phyloP scores from a whole-genome alignment of 2,888 invertebrate species.

The Microdon myrmicae region DNA sequence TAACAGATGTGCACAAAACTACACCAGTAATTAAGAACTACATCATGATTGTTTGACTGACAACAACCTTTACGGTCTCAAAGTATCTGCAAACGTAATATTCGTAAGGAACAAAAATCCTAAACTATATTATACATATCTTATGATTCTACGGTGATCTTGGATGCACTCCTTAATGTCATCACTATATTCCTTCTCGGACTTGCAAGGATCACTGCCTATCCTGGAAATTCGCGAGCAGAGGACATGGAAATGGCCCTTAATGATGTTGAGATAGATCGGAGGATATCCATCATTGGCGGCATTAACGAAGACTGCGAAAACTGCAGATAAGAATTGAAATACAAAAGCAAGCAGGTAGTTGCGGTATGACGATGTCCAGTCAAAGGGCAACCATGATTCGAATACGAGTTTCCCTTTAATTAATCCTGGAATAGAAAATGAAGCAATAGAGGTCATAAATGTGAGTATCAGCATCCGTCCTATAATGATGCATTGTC shows the following conservation, averaged over 20 bases:
- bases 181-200: not conserved
- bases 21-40: not conserved
- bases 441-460: not conserved
- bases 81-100: not conserved
- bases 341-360: not conserved
- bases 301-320: not conserved
- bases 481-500: not conserved
- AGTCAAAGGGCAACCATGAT: not conserved
- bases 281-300: not conserved
- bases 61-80: not conserved
- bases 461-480: not conserved
- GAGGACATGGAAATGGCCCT: not conserved
- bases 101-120: not conserved
- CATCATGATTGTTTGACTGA: not conserved
- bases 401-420: not conserved
- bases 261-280: not conserved
- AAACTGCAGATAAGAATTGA: not conserved
- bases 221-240: not conserved
- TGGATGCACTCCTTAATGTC: not conserved
- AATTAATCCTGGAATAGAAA: not conserved
- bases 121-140: not conserved
- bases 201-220: not conserved
- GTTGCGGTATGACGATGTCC: not conserved
- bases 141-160: not conserved
- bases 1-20: not conserved